Conservation (phyloP, 2,113 vertebrate genomes). For the Brienomyrus brachyistius region DNA sequence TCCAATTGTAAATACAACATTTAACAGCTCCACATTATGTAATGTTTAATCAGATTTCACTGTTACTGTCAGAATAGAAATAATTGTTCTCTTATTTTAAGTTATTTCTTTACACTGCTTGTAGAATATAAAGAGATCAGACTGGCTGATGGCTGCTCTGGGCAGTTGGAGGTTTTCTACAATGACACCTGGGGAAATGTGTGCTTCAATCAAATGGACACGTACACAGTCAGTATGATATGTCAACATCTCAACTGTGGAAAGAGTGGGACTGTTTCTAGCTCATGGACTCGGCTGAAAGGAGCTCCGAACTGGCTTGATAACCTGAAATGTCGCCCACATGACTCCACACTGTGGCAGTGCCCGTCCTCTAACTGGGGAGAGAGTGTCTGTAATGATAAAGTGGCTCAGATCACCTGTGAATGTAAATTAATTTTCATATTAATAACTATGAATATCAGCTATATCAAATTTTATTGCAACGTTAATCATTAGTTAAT, state of each 20-base stretch:
- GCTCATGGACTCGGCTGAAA: neutral
- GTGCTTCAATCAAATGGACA: slow-evolving; percentile 21
- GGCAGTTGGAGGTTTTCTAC: slow-evolving; percentile 33
- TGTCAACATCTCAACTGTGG: slow-evolving; percentile 25
- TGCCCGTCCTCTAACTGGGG: neutral
- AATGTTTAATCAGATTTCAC: neutral
- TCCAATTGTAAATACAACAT: too few relatives aligned
- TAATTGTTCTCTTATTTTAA: neutral
- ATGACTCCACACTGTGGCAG: slow-evolving; percentile 17
- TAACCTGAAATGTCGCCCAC: slow-evolving; percentile 1
- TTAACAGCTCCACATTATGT: neutral
- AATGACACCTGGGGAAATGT: slow-evolving; percentile 23
- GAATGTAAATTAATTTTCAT: neutral
- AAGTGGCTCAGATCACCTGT: slow-evolving; percentile 4
- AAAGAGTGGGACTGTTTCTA: neutral
- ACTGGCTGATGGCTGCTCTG: slow-evolving; percentile 10
- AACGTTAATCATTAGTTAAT: neutral
- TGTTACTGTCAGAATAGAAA: too few relatives aligned
- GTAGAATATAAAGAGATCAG: neutral
- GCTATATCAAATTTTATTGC: neutral
- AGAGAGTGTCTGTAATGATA: neutral
- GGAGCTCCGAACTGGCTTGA: slow-evolving; percentile 8
- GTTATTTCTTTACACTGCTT: neutral
- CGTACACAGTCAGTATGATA: slow-evolving; percentile 23
- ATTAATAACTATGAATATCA: neutral